Base-by-base conservation (phyloP, 2,888 invertebrate species). In the Phalera bucephala region DNA sequence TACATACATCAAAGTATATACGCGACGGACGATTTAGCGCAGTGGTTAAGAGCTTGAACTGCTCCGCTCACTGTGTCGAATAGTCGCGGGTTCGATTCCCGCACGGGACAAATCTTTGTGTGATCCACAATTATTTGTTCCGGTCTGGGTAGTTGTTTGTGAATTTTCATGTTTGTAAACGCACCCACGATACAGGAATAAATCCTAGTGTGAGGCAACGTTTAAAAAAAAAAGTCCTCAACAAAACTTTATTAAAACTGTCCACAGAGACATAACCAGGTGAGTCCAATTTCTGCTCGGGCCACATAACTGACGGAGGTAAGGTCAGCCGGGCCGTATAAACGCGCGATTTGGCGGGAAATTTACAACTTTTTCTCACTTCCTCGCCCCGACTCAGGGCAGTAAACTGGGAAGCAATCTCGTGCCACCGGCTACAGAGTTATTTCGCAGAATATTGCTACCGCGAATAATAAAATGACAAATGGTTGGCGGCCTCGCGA, bases 401-500 rank as follows among this genome's bases (percentile, higher is more conserved):
- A 77, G 80, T 86, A 87, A 86, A 87, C 74, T 73, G 72, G 66
- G 78, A 80, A 80, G 85, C 86, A 85, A 85, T 84, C 83, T 83
- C 77, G 66, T 65, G 59, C 57, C 54, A 67, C 60, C 63, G 73
- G 29, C 74, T 68, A 66, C 76, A 67, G 72, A 81, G 80, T 84
- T 84, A 86, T 83, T 83, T 77, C 76, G 69, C 69, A 73, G 81
- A 81, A 84, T 83, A 85, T 85, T 81, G 80, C 80, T 73, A 65
- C 66, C 71, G 75, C 74, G 77, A 79, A 84, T 85, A 86, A 87
- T 85, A 85, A 85, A 85, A 85, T 85, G 84, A 86, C 84, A 85
- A 84, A 85, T 85, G 79, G 79, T 71, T 73, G 72, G 72, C 71
- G 70, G 71, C 62, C 67, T 59, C 54, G 53, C 43, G 60, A 60